These are phyloP conservation scores for Enteromius argenteus DNA, from an alignment of 2,797 vertebrate genomes.

Conservation along the genomic window DNA sequence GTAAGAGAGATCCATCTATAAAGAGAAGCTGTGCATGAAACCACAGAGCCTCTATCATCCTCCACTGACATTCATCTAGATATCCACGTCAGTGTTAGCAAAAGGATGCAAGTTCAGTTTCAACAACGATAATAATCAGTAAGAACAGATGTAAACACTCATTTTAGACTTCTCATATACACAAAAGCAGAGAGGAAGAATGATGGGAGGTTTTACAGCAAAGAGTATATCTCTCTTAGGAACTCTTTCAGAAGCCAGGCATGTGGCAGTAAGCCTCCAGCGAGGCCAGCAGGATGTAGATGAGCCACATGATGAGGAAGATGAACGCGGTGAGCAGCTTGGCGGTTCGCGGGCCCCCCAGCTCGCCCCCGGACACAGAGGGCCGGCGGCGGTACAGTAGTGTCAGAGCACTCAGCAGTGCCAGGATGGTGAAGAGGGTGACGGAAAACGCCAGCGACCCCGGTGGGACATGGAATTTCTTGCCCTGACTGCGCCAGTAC, in stretches of 20 bases:
- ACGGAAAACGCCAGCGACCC: constrained; percentile 88
- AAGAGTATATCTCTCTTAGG: constrained; percentile 38
- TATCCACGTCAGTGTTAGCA: constrained; percentile 32
- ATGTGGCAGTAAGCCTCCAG: constrained; percentile 87
- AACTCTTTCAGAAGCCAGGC: constrained; percentile 78
- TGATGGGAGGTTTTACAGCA: constrained; percentile 46
- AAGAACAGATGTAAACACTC: constrained; percentile 60
- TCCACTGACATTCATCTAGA: constrained; percentile 37
- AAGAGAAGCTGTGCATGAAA: constrained; percentile 40
- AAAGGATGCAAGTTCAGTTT: constrained; percentile 52
- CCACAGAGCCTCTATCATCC: constrained; percentile 39
- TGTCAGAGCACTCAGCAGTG: constrained; percentile 74
- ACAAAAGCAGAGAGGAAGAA: constrained; percentile 53
- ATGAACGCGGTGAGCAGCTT: constrained; percentile 83
- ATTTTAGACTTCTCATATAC: constrained; percentile 57
- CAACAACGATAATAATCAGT: constrained; percentile 54
- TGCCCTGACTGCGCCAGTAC: constrained; percentile 82
- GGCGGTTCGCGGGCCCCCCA: constrained; percentile 83
- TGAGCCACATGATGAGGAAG: constrained; percentile 82
- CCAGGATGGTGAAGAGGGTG: constrained; percentile 87
- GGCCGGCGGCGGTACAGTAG: constrained; percentile 85
- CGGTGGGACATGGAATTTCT: constrained; percentile 78
- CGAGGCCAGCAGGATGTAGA: constrained; percentile 86
- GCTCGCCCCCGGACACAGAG: constrained; percentile 78
- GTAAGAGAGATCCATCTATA: constrained; percentile 25